Percentiles rank a stretch among this genome's conserved stretches.
Conservation (phyloP, 2,888 invertebrate genomes). For the Copidosoma aretas region DNA sequence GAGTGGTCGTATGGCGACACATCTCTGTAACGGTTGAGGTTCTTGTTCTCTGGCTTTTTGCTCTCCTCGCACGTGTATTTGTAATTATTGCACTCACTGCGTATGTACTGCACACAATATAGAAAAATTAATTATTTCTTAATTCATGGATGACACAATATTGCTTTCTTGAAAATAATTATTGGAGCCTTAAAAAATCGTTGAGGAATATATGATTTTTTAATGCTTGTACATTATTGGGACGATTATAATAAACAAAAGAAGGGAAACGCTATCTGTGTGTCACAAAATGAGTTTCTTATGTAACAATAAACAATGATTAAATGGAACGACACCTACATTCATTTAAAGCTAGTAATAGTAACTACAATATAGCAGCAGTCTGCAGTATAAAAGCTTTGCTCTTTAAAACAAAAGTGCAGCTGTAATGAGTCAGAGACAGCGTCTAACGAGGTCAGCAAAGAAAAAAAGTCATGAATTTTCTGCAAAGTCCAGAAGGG, state of each 20-base stretch:
- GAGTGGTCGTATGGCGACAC: slow-evolving; percentile 96
- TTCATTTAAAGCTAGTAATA: too few species aligned
- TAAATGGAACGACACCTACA: slow-evolving; percentile 23
- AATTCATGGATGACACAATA: too few species aligned
- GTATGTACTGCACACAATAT: slow-evolving; percentile 73
- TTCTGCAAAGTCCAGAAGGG: not conserved
- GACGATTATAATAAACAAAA: slow-evolving; percentile 5
- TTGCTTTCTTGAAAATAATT: too few species aligned
- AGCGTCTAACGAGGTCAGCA: not conserved
- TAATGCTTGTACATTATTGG: not conserved
- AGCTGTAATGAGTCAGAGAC: not conserved
- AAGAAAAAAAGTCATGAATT: slow-evolving; percentile 10
- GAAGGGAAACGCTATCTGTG: slow-evolving; percentile 20
- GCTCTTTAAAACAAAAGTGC: slow-evolving; percentile 20
- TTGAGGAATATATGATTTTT: too few species aligned
- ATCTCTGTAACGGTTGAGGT: slow-evolving; percentile 90
- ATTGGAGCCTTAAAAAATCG: not conserved
- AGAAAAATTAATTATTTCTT: too few species aligned
- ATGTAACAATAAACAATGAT: slow-evolving; percentile 23
- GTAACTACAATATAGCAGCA: slow-evolving; percentile 27
- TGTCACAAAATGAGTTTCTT: slow-evolving; percentile 32
- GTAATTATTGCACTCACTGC: slow-evolving; percentile 72
- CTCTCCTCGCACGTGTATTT: slow-evolving; percentile 74
- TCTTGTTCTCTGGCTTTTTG: slow-evolving; percentile 78
- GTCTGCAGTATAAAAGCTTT: slow-evolving; percentile 21